Conservation (phyloP, 2,888 invertebrate genomes). For the Caenorhabditis auriculariae region DNA sequence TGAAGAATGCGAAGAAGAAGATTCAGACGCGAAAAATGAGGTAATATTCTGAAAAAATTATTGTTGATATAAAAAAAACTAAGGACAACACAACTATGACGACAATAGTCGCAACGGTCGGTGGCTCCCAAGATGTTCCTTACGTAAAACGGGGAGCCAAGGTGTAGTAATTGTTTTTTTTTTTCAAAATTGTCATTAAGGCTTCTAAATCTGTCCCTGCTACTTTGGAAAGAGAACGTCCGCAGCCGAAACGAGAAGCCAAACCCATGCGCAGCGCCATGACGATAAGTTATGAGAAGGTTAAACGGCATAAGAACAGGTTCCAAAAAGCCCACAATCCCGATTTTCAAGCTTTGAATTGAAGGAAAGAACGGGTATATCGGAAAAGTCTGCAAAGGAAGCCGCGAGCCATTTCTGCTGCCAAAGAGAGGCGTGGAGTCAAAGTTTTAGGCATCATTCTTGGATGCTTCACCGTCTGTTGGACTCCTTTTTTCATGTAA, state of each 20-base stretch:
- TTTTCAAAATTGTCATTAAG: not conserved
- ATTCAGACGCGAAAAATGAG: constrained; percentile 26
- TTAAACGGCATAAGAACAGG: constrained; percentile 60
- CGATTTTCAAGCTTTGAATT: constrained; percentile 12
- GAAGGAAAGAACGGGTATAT: constrained; percentile 59
- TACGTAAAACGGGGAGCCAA: constrained; percentile 41
- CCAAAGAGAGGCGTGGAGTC: constrained; percentile 62
- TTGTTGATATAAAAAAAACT: not conserved
- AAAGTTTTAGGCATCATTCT: constrained; percentile 63
- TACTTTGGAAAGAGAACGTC: constrained; percentile 33
- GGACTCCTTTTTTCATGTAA: constrained; percentile 63
- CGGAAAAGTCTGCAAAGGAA: constrained; percentile 61
- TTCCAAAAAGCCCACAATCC: constrained; percentile 2
- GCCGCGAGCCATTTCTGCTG: constrained; percentile 63
- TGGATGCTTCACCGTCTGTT: constrained; percentile 63
- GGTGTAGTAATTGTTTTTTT: not conserved
- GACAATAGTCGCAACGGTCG: constrained; percentile 33
- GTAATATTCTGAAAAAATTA: not conserved
- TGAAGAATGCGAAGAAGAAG: constrained; percentile 52
- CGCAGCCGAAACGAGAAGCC: constrained; percentile 38
- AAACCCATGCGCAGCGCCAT: constrained; percentile 39
- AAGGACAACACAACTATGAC: constrained; percentile 37
- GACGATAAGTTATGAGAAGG: constrained; percentile 59
- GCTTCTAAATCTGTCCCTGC: constrained; percentile 36
- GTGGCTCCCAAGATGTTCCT: constrained; percentile 27